phyloP scores from a whole-genome alignment of 2,888 invertebrate species.

The Syrphus vitripennis region DNA sequence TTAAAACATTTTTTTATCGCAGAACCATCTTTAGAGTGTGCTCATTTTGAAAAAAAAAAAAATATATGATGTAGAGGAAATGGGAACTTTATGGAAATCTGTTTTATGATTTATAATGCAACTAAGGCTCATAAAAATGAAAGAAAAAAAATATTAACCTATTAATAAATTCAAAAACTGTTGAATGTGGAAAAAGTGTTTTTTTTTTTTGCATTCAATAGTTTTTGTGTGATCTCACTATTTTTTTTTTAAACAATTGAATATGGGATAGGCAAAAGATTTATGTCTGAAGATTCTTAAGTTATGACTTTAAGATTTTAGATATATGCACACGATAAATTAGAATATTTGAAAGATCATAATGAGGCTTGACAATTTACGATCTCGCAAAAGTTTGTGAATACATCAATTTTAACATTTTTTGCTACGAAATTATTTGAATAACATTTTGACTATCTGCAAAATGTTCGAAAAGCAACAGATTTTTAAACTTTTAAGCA shows the following conservation, averaged over 20 bases:
- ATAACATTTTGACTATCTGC: too few relatives aligned
- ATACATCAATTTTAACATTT: too few relatives aligned
- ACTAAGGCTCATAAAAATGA: background rate
- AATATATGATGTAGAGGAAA: background rate
- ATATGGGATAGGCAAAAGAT: background rate
- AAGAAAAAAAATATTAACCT: background rate
- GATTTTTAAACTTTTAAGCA: too few relatives aligned
- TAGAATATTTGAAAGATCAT: too few relatives aligned
- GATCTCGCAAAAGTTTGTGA: too few relatives aligned
- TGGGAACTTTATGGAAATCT: slow-evolving; percentile 17
- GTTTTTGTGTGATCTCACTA: background rate
- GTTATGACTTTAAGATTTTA: background rate
- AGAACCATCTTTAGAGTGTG: background rate
- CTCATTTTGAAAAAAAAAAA: background rate
- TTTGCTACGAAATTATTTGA: too few relatives aligned
- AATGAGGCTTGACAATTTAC: too few relatives aligned
- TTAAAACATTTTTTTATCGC: background rate
- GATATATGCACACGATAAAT: background rate
- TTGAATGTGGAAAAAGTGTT: background rate
- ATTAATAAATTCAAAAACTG: background rate
- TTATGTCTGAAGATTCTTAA: background rate
- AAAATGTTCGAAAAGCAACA: too few relatives aligned
- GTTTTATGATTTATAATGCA: slow-evolving; percentile 16
- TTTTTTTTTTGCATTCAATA: background rate
- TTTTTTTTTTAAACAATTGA: background rate